These are phyloP conservation scores for Deroplatys truncata DNA, from an alignment of 2,888 invertebrate species.

Conservation along the genomic window DNA sequence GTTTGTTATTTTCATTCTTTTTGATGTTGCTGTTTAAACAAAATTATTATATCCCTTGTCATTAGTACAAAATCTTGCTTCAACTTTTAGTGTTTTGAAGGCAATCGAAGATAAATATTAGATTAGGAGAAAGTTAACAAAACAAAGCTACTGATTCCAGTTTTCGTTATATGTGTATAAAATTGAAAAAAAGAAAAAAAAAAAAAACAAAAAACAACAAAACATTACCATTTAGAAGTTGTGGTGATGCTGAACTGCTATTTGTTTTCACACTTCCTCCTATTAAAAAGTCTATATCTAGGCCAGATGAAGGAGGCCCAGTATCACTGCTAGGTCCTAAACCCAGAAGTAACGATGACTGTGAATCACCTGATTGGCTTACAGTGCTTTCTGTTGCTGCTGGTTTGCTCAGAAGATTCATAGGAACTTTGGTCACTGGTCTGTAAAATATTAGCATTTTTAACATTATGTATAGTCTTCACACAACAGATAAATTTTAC, in stretches of 20 bases:
- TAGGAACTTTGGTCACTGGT: constrained; percentile 58
- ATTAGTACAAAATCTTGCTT: no score
- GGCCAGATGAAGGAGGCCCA: constrained; percentile 31
- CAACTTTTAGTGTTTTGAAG: no score
- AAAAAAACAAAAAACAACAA: no score
- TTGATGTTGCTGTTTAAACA: no score
- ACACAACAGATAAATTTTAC: no score
- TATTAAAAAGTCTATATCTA: constrained; percentile 53
- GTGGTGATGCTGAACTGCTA: background rate
- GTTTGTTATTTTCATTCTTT: no score
- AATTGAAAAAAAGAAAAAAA: background rate
- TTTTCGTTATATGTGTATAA: no score
- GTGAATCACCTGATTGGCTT: background rate
- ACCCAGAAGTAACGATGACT: background rate
- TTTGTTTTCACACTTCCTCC: constrained; percentile 39
- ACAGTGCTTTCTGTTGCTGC: background rate
- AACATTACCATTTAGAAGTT: background rate
- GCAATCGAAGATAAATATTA: no score
- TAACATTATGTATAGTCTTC: background rate
- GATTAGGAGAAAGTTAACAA: no score
- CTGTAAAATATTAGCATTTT: constrained; percentile 40
- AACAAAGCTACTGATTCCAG: no score
- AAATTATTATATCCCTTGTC: no score
- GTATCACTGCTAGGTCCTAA: background rate
- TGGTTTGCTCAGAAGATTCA: constrained; percentile 52